Evolutionary conservation across 1,140 invertebrate species (phyloP), one percentile per base, ranked within the genome.

Genomic region (Platyscapa corneri): DNA sequence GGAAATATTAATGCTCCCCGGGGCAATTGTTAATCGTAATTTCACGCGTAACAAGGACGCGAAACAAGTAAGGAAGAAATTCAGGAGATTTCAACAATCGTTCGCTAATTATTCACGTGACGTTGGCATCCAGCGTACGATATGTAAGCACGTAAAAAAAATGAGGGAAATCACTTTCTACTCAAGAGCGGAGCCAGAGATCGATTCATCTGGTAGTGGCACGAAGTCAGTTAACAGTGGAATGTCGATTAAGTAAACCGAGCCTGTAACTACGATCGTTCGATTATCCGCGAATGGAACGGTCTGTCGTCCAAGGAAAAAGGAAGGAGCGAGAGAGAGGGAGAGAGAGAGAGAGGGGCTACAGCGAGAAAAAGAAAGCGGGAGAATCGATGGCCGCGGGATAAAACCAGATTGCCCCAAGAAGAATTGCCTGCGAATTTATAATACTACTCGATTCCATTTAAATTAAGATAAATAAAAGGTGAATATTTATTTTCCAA

Each of bases 161-260:
- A 83, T 56, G 37, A 34, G 56, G n/a, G 32, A 76, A 83, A 83
- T 83, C 82, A 83, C 72, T 83, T 76, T 56, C 70, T 32, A n/a
- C 42, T n/a, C 34, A 49, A 49, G 39, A 46, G 37, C 78, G 34
- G n/a, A 82, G 30, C 39, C 53, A 53, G 80, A 82, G 65, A 72
- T 82, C 80, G 67, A 72, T 82, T 82, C 67, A 56, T 56, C 80
- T 56, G 60, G 42, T 37, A 34, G 65, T 82, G 80, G 80, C 67
- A 72, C 27, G 46, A 83, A 83, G 70, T 83, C 81, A 70, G 46
- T 83, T 83, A 83, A 37, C 72, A 75, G 39, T 27, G 74, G 74
- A 65, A 83, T 83, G 74, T 77, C 56, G 74, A 83, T 83, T 83
- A 83, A 83, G 74, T 83, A 83, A 83, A 83, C 74, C 82, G 74